Conservation (phyloP, 1,140 invertebrate genomes). For the Leptinotarsa defecta region DNA sequence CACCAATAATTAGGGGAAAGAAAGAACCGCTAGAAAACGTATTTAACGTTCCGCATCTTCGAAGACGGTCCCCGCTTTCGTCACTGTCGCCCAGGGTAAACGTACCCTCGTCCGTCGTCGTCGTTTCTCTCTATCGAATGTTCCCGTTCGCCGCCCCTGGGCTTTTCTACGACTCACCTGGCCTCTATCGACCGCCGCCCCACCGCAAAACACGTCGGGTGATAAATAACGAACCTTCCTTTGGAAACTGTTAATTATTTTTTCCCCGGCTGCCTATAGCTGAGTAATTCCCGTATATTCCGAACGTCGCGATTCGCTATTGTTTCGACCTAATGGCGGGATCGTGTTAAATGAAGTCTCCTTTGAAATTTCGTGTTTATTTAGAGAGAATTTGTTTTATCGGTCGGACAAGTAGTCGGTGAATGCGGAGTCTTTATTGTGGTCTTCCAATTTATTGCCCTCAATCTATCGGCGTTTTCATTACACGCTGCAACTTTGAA, state of each 20-base stretch:
- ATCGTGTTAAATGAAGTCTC: neutral
- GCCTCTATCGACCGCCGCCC: slow-evolving; percentile 39
- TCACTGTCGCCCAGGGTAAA: neutral
- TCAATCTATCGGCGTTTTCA: neutral
- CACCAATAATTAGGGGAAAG: too few relatives aligned
- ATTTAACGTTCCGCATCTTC: too few relatives aligned
- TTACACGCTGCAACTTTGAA: neutral
- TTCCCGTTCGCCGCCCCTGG: slow-evolving; percentile 30
- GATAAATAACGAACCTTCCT: slow-evolving; percentile 38
- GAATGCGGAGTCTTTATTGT: slow-evolving; percentile 7
- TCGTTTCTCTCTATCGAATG: neutral
- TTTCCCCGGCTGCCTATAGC: slow-evolving; percentile 39
- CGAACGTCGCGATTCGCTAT: slow-evolving; percentile 9
- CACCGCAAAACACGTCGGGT: slow-evolving; percentile 30
- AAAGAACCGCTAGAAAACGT: too few relatives aligned
- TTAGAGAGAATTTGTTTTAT: slow-evolving; percentile 10
- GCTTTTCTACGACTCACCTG: slow-evolving; percentile 42
- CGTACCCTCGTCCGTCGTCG: neutral
- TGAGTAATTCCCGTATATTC: slow-evolving; percentile 36
- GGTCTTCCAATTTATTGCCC: slow-evolving; percentile 3
- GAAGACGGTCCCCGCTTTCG: neutral
- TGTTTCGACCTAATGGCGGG: slow-evolving; percentile 6
- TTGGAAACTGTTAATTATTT: slow-evolving; percentile 43
- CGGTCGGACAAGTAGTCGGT: slow-evolving; percentile 4
- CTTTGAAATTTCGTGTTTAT: neutral